Percentiles rank a stretch among this genome's conserved stretches.
phyloP scores from a whole-genome alignment of 2,113 vertebrate genomes.

The Bos indicus region DNA sequence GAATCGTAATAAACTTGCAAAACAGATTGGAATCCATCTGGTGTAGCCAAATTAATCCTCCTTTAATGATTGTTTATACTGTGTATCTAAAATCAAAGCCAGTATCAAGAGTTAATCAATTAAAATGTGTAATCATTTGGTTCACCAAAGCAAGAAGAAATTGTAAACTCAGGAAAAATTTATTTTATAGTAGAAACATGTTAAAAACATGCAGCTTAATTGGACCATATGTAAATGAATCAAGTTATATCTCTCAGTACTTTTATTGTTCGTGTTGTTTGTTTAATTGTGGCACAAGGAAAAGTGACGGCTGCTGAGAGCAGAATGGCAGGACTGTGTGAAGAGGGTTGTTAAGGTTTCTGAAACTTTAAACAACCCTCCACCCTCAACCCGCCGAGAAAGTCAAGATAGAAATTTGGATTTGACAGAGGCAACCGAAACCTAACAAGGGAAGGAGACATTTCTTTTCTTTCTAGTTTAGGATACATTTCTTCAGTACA shows the following conservation, averaged over 20 bases:
- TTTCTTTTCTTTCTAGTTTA: not conserved
- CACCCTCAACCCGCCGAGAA: not conserved
- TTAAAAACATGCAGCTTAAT: conserved; percentile 29
- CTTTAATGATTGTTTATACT: conserved; percentile 71
- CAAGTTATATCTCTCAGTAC: not conserved
- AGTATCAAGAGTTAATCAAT: conserved; percentile 63
- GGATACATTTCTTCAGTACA: not conserved
- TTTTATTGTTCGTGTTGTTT: conserved; percentile 3
- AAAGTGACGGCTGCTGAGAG: not conserved
- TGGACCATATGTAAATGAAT: conserved; percentile 39
- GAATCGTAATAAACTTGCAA: conserved; percentile 55
- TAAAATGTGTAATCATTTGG: conserved; percentile 50
- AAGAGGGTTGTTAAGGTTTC: not conserved
- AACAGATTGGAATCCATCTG: conserved; percentile 73
- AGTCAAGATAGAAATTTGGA: not conserved
- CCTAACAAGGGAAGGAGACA: not conserved
- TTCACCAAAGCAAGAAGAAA: conserved; percentile 24
- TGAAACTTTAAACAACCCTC: not conserved
- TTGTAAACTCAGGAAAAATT: conserved; percentile 53
- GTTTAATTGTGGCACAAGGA: not conserved
- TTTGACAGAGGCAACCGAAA: not conserved
- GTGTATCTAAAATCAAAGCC: conserved; percentile 59
- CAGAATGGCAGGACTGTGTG: not conserved
- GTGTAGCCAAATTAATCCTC: conserved; percentile 63
- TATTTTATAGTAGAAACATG: conserved; percentile 51